A percentile compares a stretch with the other conserved stretches of the same genome.
Conservation (phyloP, 2,113 vertebrate species). For the Clupea harengus region DNA sequence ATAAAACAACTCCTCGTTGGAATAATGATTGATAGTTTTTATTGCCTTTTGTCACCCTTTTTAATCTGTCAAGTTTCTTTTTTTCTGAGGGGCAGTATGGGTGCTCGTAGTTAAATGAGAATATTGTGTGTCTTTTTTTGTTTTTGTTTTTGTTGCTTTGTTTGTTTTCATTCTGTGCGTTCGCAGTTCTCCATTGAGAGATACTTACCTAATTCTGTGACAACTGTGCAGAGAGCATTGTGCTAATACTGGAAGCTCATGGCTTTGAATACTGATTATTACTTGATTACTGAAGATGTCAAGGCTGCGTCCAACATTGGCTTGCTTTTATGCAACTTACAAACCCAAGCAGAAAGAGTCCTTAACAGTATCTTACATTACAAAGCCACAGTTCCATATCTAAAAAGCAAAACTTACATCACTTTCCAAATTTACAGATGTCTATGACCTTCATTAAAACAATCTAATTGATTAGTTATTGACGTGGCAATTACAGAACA, state of each 20-base stretch:
- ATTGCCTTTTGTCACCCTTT: background rate
- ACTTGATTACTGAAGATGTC: conserved; percentile 54
- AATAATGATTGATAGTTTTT: conserved; percentile 32
- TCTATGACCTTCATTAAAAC: background rate
- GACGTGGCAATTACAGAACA: background rate
- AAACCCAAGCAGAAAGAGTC: background rate
- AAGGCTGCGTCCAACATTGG: conserved; percentile 41
- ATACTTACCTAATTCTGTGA: conserved; percentile 28
- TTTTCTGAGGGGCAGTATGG: conserved; percentile 20
- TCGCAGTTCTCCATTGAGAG: conserved; percentile 21
- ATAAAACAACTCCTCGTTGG: conserved; percentile 41
- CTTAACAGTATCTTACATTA: background rate
- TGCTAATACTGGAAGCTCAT: conserved; percentile 40
- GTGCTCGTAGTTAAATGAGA: conserved; percentile 27
- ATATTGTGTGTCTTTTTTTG: conserved; percentile 24
- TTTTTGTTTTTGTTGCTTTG: conserved; percentile 34
- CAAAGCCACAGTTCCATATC: background rate
- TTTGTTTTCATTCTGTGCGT: conserved; percentile 39
- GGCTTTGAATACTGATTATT: conserved; percentile 38
- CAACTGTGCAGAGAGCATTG: conserved; percentile 30
- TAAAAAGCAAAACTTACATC: background rate
- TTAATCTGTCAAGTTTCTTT: conserved; percentile 22
- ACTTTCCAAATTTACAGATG: background rate
- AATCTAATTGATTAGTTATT: background rate
- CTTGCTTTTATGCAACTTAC: conserved; percentile 23